Evolutionary conservation across 2,113 vertebrate genomes (phyloP).

Genomic region (Smithornis capensis): DNA sequence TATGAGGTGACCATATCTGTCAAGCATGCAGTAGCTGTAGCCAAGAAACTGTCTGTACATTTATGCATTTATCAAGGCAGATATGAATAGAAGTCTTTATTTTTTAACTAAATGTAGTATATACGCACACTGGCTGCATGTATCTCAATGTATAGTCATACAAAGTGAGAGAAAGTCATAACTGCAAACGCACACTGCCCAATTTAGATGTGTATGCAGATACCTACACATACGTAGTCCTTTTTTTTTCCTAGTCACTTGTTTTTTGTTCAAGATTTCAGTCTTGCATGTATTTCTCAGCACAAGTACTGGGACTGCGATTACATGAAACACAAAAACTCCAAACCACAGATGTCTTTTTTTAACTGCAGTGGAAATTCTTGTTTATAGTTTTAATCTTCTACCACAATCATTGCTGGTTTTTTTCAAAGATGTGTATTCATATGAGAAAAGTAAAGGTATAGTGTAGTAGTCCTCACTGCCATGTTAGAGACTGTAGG

Average conservation of each 20-base stretch:
- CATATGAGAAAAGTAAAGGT: not conserved
- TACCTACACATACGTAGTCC: not conserved
- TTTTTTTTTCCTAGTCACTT: constrained; percentile 26
- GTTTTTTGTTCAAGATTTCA: constrained; percentile 19
- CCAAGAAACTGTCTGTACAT: constrained; percentile 72
- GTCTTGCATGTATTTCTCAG: constrained; percentile 52
- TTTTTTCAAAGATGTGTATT: not conserved
- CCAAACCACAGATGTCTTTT: constrained; percentile 36
- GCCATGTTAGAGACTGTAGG: not conserved
- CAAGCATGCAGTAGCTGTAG: constrained; percentile 59
- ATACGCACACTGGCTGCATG: not conserved
- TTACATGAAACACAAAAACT: constrained; percentile 48
- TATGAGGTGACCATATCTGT: constrained; percentile 80
- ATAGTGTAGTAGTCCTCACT: not conserved
- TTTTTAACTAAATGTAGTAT: constrained; percentile 19
- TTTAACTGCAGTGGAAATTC: not conserved
- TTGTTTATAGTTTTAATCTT: not conserved
- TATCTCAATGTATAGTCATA: not conserved
- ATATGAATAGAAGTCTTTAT: constrained; percentile 71
- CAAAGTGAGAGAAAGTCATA: not conserved
- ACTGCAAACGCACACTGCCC: not conserved
- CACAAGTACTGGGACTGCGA: constrained; percentile 4
- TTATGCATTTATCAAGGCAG: constrained; percentile 70
- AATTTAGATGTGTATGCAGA: not conserved
- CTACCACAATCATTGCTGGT: not conserved